Evolutionary conservation across 2,113 vertebrate species (phyloP), one percentile per base, ranked within the genome.

Genomic region (Tylochromis polylepis): DNA sequence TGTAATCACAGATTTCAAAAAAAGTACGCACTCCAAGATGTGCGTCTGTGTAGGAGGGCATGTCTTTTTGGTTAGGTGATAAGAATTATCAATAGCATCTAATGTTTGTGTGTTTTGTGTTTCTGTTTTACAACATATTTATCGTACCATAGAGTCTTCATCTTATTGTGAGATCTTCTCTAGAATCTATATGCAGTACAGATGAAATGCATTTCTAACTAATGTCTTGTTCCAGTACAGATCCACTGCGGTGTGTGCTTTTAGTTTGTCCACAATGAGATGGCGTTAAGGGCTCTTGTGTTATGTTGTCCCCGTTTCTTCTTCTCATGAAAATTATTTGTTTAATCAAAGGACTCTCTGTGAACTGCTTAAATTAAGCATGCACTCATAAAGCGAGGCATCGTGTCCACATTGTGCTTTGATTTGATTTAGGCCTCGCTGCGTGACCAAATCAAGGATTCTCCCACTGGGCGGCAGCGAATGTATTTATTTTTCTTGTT

Each of bases 281-380:
- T 20, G 18, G 36, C 53, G 53, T 81, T 75, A 38, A 85, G 55
- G 49, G 87, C 72, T 83, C 83, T 88, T 20, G 16, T 65, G 80
- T 56, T 67, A 55, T 43, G 43, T 43, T 46, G 46, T 84, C 82
- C 82, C 62, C 7, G 36, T 67, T 83, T 92, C 34, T 82, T 41
- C 78, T 78, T 22, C 79, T 85, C 62, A 85, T 87, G 82, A 77
- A 86, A 89, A 93, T 88, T 0, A 84, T 75, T 81, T 77, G 85
- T 93, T 92, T 87, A 82, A 90, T 90, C 86, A 62, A 59, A 59
- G 53, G 5, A 2, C 59, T 88, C 77, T 83, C 77, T 85, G 62
- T 87, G 80, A 87, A 90, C 81, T 49, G 62, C 38, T 82, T 81
- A 83, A 91, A 93, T 93, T 93, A 92, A 79, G 89, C 85, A 89